Conservation (phyloP, 2,888 invertebrate species). For the Phyllotreta striolata region DNA sequence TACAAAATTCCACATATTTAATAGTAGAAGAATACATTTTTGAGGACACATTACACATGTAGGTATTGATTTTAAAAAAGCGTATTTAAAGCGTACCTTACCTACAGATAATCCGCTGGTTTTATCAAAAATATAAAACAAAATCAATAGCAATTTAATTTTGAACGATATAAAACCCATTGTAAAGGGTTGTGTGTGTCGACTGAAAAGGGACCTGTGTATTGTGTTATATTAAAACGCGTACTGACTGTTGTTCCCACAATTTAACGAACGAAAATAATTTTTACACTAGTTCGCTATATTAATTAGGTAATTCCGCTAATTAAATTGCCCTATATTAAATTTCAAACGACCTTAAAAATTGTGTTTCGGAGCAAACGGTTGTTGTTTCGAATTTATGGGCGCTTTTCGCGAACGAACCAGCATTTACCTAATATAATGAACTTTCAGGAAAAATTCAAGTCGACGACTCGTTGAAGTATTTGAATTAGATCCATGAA, state of each 20-base stretch:
- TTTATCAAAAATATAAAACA: slow-evolving; percentile 7
- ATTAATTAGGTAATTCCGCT: slow-evolving; percentile 9
- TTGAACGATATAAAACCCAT: slow-evolving; percentile 5
- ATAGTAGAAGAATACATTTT: no score
- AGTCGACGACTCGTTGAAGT: slow-evolving; percentile 29
- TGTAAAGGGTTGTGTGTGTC: not conserved
- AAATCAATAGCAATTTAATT: slow-evolving; percentile 5
- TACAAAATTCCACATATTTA: no score
- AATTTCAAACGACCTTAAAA: not conserved
- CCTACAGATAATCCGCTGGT: slow-evolving; percentile 21
- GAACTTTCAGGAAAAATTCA: slow-evolving; percentile 11
- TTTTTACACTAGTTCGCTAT: not conserved
- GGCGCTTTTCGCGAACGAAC: not conserved
- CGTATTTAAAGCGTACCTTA: slow-evolving; percentile 9
- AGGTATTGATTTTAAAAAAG: not conserved
- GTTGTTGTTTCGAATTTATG: not conserved
- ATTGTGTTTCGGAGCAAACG: not conserved
- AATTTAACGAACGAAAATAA: slow-evolving; percentile 10
- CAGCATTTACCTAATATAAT: not conserved
- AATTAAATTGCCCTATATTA: not conserved
- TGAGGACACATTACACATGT: no score
- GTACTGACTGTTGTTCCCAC: slow-evolving; percentile 1
- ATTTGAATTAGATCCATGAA: slow-evolving; percentile 33
- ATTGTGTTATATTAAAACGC: not conserved
- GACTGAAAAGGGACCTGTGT: no score